A percentile compares a stretch with the other conserved stretches of the same genome.
Evolutionary conservation across 2,113 vertebrate species (phyloP).

Genomic region (Myxocyprinus asiaticus): DNA sequence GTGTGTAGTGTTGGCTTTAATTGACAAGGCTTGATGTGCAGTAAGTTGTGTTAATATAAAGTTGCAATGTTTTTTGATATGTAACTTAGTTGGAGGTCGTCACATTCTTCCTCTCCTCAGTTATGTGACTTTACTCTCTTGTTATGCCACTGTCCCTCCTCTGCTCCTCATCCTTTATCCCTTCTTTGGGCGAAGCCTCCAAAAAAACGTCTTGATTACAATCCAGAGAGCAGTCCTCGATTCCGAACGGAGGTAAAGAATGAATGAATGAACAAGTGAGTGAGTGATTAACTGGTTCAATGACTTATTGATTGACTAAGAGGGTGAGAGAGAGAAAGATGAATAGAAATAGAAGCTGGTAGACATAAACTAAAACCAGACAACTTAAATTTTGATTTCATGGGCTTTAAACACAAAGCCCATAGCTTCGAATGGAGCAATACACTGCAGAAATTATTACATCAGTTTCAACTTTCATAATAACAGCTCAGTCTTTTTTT

Average conservation of each 20-base stretch:
- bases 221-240: slow-evolving; percentile 51
- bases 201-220: slow-evolving; percentile 60
- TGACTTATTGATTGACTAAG: no score
- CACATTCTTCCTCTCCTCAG: slow-evolving; percentile 6
- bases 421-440: neutral
- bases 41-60: neutral
- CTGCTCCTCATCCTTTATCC: slow-evolving; percentile 31
- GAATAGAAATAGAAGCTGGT: no score
- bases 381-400: neutral
- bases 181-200: slow-evolving; percentile 55
- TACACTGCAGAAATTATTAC: no score
- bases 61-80: neutral
- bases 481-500: no score
- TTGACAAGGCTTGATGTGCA: neutral
- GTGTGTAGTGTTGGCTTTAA: neutral
- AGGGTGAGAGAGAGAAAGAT: no score
- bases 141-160: slow-evolving; percentile 43
- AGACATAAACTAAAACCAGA: no score
- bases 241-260: slow-evolving; percentile 48
- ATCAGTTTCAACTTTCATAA: no score
- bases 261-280: no score
- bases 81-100: slow-evolving; percentile 25
- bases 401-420: neutral
- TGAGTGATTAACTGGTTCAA: no score
- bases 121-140: slow-evolving; percentile 43